Evolutionary conservation across 2,797 vertebrate genomes (phyloP).

Genomic region (Melanotaenia maccullochi): DNA sequence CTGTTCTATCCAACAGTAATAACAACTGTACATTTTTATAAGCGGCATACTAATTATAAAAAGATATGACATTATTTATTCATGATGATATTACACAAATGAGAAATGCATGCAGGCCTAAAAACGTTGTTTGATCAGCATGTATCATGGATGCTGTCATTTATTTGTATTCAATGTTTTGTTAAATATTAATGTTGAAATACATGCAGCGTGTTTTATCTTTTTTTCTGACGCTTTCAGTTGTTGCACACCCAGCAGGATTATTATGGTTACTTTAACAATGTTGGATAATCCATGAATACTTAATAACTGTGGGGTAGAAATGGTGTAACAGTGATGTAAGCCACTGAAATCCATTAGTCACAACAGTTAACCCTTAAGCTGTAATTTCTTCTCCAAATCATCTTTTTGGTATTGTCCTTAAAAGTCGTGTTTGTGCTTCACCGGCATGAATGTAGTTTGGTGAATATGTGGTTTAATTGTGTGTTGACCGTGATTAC

Average conservation of each 20-base stretch:
- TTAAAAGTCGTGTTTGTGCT: constrained; percentile 13
- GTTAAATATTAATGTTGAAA: constrained; percentile 48
- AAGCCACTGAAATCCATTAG: constrained; percentile 72
- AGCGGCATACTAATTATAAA: constrained; percentile 12
- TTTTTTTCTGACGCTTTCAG: constrained; percentile 43
- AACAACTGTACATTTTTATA: constrained; percentile 29
- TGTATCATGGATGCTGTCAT: constrained; percentile 47
- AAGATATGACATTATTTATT: constrained; percentile 40
- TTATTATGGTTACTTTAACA: constrained; percentile 65
- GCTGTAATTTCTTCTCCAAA: constrained; percentile 30
- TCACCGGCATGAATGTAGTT: neutral
- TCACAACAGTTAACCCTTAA: constrained; percentile 58
- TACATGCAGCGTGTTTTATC: constrained; percentile 26
- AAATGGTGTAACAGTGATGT: constrained; percentile 72
- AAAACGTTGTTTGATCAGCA: constrained; percentile 50
- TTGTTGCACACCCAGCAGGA: constrained; percentile 49
- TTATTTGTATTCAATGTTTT: constrained; percentile 21
- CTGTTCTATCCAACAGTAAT: constrained; percentile 30
- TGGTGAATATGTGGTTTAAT: neutral
- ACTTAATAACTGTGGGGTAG: constrained; percentile 64
- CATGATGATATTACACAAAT: constrained; percentile 44
- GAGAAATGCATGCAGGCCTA: constrained; percentile 36
- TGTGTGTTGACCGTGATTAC: constrained; percentile 14
- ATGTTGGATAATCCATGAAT: constrained; percentile 68
- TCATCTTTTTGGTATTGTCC: constrained; percentile 29